A percentile compares a stretch with the other conserved stretches of the same genome.
Conservation (phyloP, 2,888 invertebrate genomes). For the Dolomedes plantarius region DNA sequence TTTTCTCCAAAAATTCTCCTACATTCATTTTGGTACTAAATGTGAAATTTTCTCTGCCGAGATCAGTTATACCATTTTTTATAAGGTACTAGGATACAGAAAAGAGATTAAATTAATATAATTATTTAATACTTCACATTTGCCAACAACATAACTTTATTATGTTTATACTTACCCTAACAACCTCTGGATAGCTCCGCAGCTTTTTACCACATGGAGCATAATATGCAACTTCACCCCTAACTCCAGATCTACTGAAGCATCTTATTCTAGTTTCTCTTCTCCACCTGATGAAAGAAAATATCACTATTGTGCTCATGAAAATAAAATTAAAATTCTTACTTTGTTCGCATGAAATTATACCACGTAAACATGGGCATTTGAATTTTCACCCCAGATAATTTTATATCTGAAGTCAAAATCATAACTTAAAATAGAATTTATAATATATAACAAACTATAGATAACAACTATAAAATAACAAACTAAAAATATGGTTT, state of each 20-base stretch:
- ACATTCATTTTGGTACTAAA: constrained; percentile 92
- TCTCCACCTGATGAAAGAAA: constrained; percentile 88
- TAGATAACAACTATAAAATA: too few relatives aligned
- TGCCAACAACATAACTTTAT: background rate
- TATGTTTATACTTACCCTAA: constrained; percentile 77
- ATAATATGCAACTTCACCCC: constrained; percentile 95
- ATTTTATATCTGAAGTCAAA: too few relatives aligned
- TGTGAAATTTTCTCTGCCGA: constrained; percentile 92
- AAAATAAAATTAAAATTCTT: too few relatives aligned
- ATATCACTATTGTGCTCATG: too few relatives aligned
- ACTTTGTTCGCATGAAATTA: too few relatives aligned
- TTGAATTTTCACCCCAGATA: too few relatives aligned
- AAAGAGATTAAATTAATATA: too few relatives aligned
- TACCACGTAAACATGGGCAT: too few relatives aligned
- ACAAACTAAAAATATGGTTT: too few relatives aligned
- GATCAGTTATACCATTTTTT: constrained; percentile 81
- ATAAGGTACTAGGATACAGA: constrained; percentile 84
- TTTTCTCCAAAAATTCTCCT: constrained; percentile 92
- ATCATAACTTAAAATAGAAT: background rate
- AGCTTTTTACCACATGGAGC: constrained; percentile 83
- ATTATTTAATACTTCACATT: too few relatives aligned
- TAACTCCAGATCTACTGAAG: constrained; percentile 89
- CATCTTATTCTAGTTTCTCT: constrained; percentile 93
- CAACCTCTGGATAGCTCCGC: constrained; percentile 81
- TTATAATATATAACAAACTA: background rate